phyloP scores from a whole-genome alignment of 2,888 invertebrate genomes.

The Pseudococcus longispinus region DNA sequence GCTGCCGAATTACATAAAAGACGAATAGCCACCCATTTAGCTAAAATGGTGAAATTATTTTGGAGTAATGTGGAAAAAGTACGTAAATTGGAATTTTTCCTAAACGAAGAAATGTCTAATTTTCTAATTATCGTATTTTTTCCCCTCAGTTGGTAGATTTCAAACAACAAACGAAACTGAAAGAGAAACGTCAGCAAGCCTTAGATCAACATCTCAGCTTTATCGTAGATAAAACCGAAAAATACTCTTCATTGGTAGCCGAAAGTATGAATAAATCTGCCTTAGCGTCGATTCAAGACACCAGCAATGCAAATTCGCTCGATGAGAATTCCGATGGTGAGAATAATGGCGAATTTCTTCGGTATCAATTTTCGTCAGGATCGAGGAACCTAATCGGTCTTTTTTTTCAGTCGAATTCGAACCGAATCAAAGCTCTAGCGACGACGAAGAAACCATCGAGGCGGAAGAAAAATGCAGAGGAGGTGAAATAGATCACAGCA shows the following conservation, averaged over 20 bases:
- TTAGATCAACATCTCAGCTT: slow-evolving; percentile 96
- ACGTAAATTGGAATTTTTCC: slow-evolving; percentile 6
- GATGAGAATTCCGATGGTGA: slow-evolving; percentile 51
- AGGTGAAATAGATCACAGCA: slow-evolving; percentile 67
- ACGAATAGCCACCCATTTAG: slow-evolving; percentile 86
- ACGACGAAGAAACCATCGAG: slow-evolving; percentile 90
- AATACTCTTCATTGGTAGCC: slow-evolving; percentile 89
- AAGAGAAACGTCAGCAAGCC: slow-evolving; percentile 93
- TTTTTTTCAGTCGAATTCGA: slow-evolving; percentile 78
- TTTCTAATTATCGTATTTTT: background rate
- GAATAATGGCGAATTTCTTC: background rate
- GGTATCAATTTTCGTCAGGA: background rate
- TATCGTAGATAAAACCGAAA: slow-evolving; percentile 98
- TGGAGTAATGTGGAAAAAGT: slow-evolving; percentile 97
- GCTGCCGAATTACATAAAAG: slow-evolving; percentile 86
- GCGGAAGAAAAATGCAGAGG: slow-evolving; percentile 63
- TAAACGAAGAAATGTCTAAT: background rate
- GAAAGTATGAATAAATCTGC: slow-evolving; percentile 78
- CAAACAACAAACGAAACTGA: slow-evolving; percentile 89
- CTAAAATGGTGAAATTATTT: slow-evolving; percentile 92
- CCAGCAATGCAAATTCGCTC: slow-evolving; percentile 60
- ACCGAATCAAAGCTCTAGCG: slow-evolving; percentile 78
- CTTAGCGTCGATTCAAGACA: slow-evolving; percentile 58
- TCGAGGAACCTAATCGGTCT: background rate
- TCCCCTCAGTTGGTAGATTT: slow-evolving; percentile 81